Evolutionary conservation across 2,888 invertebrate genomes (phyloP).

Genomic region (Exephanes ischioxanthus): DNA sequence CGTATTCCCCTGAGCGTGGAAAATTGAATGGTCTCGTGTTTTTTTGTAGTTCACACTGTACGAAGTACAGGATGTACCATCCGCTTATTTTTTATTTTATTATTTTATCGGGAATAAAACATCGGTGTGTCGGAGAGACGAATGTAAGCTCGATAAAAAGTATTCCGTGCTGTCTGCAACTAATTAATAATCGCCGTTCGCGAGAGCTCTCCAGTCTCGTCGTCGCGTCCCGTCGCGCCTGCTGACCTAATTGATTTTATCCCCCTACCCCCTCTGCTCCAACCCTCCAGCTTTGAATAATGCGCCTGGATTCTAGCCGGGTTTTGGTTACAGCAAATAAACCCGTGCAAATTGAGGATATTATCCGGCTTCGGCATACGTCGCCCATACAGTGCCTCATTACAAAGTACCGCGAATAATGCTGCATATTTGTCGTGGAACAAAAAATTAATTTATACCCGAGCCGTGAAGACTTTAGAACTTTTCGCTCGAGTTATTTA

Average conservation of each 20-base stretch:
- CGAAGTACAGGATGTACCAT: not conserved
- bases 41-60: not conserved
- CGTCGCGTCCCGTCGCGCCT: not conserved
- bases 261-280: not conserved
- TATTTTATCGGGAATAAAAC: not conserved
- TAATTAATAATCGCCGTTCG: slow-evolving; percentile 3
- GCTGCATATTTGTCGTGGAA: not conserved
- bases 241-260: slow-evolving; percentile 19
- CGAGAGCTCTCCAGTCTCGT: not conserved
- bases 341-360: not conserved
- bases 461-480: not conserved
- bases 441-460: not conserved
- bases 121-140: not conserved
- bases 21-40: not conserved
- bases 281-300: not conserved
- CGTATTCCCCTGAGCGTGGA: too few species aligned
- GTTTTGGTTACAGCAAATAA: not conserved
- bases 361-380: not conserved
- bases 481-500: not conserved
- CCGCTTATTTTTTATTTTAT: not conserved
- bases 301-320: not conserved
- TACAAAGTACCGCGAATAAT: not conserved
- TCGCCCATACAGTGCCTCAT: not conserved
- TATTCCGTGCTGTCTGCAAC: not conserved
- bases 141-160: not conserved